A percentile compares a stretch with the other conserved stretches of the same genome.
Conservation (phyloP, 2,888 invertebrate genomes). For the Rhingia campestris region DNA sequence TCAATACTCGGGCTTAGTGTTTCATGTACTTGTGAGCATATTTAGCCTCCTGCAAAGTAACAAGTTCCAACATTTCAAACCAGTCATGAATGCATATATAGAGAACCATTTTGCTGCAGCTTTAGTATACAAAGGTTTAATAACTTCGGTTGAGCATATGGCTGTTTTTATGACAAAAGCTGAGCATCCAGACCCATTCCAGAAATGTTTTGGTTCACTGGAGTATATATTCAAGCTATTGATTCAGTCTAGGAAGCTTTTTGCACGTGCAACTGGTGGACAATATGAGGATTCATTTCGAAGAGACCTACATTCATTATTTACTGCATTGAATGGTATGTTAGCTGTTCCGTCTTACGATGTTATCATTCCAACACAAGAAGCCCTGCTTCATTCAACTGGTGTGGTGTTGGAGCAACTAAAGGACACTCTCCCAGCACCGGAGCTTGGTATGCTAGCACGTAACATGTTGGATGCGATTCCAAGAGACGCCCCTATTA, state of each 20-base stretch:
- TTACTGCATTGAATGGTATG: conserved; percentile 91
- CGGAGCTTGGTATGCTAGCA: conserved; percentile 91
- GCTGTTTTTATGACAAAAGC: conserved; percentile 93
- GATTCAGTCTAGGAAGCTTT: conserved; percentile 92
- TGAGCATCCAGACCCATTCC: conserved; percentile 94
- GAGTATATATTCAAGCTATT: conserved; percentile 97
- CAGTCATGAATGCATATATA: conserved; percentile 96
- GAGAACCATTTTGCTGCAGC: conserved; percentile 97
- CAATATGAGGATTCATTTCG: conserved; percentile 94
- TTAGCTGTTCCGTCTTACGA: conserved; percentile 88
- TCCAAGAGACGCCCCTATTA: conserved; percentile 84
- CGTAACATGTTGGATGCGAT: conserved; percentile 90
- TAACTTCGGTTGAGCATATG: conserved; percentile 94
- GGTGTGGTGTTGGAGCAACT: conserved; percentile 93
- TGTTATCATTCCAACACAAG: conserved; percentile 90
- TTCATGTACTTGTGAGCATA: conserved; percentile 95
- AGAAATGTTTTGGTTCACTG: conserved; percentile 94
- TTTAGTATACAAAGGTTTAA: conserved; percentile 94
- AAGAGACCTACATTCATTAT: conserved; percentile 90
- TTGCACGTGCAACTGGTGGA: conserved; percentile 93
- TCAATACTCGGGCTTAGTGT: conserved; percentile 94
- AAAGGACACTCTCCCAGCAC: conserved; percentile 87
- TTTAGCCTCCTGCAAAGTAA: conserved; percentile 94
- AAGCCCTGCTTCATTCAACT: conserved; percentile 91
- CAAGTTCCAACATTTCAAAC: conserved; percentile 96